These are phyloP conservation scores for Eupithecia dodoneata DNA, from an alignment of 2,888 invertebrate genomes.

Conservation along the genomic window DNA sequence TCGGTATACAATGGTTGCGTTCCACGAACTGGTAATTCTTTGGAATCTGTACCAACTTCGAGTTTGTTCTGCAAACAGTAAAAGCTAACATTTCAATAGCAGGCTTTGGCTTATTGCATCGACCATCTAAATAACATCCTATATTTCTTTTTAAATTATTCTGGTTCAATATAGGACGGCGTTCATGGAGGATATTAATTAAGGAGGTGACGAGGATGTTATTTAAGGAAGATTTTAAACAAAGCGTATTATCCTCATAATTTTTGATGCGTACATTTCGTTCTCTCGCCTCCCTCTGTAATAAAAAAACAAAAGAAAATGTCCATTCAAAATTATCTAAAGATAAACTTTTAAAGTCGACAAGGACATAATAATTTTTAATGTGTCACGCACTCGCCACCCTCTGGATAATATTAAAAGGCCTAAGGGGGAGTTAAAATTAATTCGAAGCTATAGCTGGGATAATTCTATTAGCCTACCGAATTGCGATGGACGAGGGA, in stretches of 20 bases:
- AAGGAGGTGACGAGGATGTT: background rate
- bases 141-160: background rate
- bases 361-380: slow-evolving; percentile 54
- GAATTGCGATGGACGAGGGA: slow-evolving; percentile 48
- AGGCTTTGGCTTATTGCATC: background rate
- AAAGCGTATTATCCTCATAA: slow-evolving; percentile 16
- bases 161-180: background rate
- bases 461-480: slow-evolving; percentile 71
- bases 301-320: slow-evolving; percentile 29
- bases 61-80: slow-evolving; percentile 8
- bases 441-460: slow-evolving; percentile 69
- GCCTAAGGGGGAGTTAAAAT: slow-evolving; percentile 62
- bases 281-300: slow-evolving; percentile 13
- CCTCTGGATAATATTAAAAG: slow-evolving; percentile 63
- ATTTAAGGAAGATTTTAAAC: slow-evolving; percentile 3
- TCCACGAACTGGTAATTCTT: slow-evolving; percentile 8
- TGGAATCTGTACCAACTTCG: slow-evolving; percentile 1
- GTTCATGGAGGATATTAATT: background rate
- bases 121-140: background rate
- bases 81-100: slow-evolving; percentile 13
- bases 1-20: slow-evolving; percentile 12
- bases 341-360: slow-evolving; percentile 45
- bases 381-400: slow-evolving; percentile 52
- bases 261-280: slow-evolving; percentile 21
- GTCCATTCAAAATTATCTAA: slow-evolving; percentile 31